A percentile compares a stretch with the other conserved stretches of the same genome.
These are phyloP conservation scores for Bombus terrestris DNA, from an alignment of 1,140 invertebrate species.

Conservation along the genomic window DNA sequence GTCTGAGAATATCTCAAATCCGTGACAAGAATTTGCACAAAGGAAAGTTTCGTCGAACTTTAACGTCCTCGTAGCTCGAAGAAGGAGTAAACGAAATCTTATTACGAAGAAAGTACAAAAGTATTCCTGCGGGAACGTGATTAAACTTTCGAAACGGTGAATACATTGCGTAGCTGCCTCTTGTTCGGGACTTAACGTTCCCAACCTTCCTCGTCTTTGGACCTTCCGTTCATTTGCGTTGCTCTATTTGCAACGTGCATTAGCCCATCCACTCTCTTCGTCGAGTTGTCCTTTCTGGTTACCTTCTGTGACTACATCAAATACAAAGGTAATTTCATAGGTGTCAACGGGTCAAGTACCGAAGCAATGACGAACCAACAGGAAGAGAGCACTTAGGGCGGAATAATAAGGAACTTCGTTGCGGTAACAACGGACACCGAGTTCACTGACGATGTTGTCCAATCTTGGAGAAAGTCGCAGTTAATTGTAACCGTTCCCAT, in stretches of 20 bases:
- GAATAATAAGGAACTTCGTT: slow-evolving; percentile 63
- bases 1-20: background rate
- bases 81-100: background rate
- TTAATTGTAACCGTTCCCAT: slow-evolving; percentile 11
- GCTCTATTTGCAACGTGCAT: slow-evolving; percentile 18
- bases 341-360: slow-evolving; percentile 36
- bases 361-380: slow-evolving; percentile 16
- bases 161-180: background rate
- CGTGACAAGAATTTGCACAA: background rate
- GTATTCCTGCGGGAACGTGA: background rate
- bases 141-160: slow-evolving; percentile 29
- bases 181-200: background rate
- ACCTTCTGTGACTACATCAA: background rate
- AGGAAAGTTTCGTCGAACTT: background rate
- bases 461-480: background rate
- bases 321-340: slow-evolving; percentile 49
- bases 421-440: slow-evolving; percentile 46
- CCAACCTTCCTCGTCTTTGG: background rate
- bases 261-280: slow-evolving; percentile 6
- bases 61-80: background rate
- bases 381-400: slow-evolving; percentile 42
- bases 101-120: background rate
- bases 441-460: slow-evolving; percentile 39
- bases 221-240: slow-evolving; percentile 8
- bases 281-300: slow-evolving; percentile 9